A percentile compares a stretch with the other conserved stretches of the same genome.
Conservation (phyloP, 1,140 invertebrate genomes). For the Hetaerina americana region DNA sequence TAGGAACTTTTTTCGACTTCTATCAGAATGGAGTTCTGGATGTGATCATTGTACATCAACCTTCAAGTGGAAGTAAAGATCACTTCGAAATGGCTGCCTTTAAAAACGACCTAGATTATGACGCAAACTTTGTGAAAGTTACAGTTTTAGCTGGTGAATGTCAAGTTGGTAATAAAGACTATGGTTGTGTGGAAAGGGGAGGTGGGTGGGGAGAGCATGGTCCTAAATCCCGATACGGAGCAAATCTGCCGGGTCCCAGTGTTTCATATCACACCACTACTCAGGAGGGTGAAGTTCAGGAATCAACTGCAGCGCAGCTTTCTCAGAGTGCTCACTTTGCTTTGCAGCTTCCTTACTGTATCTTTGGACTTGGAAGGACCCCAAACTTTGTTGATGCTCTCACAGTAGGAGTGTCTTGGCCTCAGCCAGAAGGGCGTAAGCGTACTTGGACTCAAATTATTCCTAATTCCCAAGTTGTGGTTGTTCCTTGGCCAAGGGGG, state of each 20-base stretch:
- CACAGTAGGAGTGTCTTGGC: slow-evolving; percentile 61
- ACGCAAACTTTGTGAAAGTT: slow-evolving; percentile 92
- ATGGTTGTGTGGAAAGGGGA: neutral
- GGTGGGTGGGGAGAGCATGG: neutral
- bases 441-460: slow-evolving; percentile 82
- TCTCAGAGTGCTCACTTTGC: slow-evolving; percentile 86
- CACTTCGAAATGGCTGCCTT: slow-evolving; percentile 54
- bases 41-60: slow-evolving; percentile 57
- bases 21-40: slow-evolving; percentile 70
- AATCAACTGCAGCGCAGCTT: slow-evolving; percentile 69
- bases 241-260: slow-evolving; percentile 76
- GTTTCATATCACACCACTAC: slow-evolving; percentile 77
- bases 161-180: neutral
- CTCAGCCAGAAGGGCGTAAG: slow-evolving; percentile 27
- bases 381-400: slow-evolving; percentile 94
- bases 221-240: slow-evolving; percentile 47
- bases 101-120: slow-evolving; percentile 79
- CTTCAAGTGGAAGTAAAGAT: slow-evolving; percentile 28
- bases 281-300: slow-evolving; percentile 59
- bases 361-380: slow-evolving; percentile 90
- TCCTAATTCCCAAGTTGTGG: slow-evolving; percentile 93
- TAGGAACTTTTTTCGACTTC: slow-evolving; percentile 88
- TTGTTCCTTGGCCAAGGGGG: slow-evolving; percentile 74
- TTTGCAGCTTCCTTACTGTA: slow-evolving; percentile 83
- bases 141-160: neutral